Percentiles rank a stretch among this genome's conserved stretches.
Conservation (phyloP, 92 coral and sea anemone genomes). For the Bergia sp. region DNA sequence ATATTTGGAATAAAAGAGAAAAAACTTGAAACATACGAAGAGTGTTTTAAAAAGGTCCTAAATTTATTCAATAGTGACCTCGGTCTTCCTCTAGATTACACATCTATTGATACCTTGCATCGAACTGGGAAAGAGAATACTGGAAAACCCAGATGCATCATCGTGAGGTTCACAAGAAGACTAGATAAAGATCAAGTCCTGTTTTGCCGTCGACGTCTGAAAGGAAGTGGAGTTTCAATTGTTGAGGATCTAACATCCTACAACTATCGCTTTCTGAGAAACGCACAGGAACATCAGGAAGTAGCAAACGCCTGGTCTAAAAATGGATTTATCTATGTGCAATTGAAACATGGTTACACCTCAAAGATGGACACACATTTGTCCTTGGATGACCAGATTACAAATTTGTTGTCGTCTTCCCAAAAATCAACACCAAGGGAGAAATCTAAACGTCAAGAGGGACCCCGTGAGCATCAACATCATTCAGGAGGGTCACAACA, state of each 20-base stretch:
- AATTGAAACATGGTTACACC: neutral
- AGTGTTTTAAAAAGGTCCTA: neutral
- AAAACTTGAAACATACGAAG: neutral
- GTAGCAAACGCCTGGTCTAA: conserved; percentile 1
- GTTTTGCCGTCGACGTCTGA: conserved; percentile 10
- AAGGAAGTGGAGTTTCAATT: conserved; percentile 16
- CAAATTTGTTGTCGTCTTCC: neutral
- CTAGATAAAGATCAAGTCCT: conserved; percentile 6
- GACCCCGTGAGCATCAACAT: neutral
- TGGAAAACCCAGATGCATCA: conserved; percentile 7
- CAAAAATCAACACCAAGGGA: neutral
- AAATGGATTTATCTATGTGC: neutral
- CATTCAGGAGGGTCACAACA: neutral
- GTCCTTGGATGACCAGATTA: neutral
- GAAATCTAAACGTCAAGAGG: neutral
- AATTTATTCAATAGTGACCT: conserved; percentile 7
- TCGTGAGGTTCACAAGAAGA: conserved; percentile 4
- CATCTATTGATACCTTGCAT: conserved; percentile 6
- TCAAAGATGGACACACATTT: neutral
- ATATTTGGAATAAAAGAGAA: conserved; percentile 48
- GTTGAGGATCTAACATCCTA: conserved; percentile 10
- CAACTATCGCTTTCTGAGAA: conserved; percentile 3
- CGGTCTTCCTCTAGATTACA: neutral
- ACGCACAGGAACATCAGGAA: conserved; percentile 9
- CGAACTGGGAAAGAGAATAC: neutral